Evolutionary conservation across 2,113 vertebrate genomes (phyloP), one percentile per base, ranked within the genome.

Genomic region (Leucoraja erinaceus): DNA sequence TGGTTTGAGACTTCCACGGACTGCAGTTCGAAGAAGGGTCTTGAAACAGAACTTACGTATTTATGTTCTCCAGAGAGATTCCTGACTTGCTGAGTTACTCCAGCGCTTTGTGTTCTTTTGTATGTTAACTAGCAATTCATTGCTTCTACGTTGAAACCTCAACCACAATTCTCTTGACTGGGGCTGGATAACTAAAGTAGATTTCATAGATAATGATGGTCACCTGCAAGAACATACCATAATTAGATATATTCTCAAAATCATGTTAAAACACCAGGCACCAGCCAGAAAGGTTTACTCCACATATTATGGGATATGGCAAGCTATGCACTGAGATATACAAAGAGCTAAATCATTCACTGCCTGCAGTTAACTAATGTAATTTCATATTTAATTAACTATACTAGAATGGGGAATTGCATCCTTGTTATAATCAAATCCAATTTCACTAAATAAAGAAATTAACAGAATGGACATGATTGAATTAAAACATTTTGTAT

Each of bases 331-430:
- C 28, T 84, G 81, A 31, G 4, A 63, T 63, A 61, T 25, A 88
- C 28, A 88, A 88, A 63, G 28, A 88, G n/a, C 28, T 63, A 6
- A 88, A 88, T 88, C 28, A 88, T 31, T 88, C 31, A n/a, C 28
- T 63, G 83, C 83, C 59, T 63, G 5, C 25, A 63, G 59, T 88
- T 88, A 63, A 63, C 83, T 88, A n/a, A 61, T 61, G 31, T 88
- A 63, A 31, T 88, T 88, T 88, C 56, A 88, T n/a, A 88, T 88
- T 31, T 88, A 88, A 88, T 63, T 28, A 63, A 88, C 6, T 88
- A 12, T 88, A 63, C 59, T 88, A n/a, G 83, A n/a, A 63, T 88
- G 16, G 59, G 83, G 28, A n/a, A 88, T 61, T 86, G 54, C 81
- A 86, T 61, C 54, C 56, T 63, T 14, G 28, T 63, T 88, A 28